Conservation (phyloP, 2,888 invertebrate genomes). For the Malthinus flaveolus region DNA sequence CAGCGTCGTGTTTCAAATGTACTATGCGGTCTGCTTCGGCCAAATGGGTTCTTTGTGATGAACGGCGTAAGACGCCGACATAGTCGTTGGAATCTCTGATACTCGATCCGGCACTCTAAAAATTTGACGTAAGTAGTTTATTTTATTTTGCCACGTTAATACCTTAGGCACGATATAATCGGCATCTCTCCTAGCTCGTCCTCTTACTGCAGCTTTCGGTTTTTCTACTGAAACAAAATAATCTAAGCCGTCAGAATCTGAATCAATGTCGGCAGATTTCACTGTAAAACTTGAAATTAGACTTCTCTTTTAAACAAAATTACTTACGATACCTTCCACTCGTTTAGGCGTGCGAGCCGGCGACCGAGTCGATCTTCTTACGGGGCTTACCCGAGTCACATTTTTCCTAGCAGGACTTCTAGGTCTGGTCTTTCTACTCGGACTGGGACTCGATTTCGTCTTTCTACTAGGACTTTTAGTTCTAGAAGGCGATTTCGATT, state of each 20-base stretch:
- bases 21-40: conserved; percentile 45
- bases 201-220: conserved; percentile 45
- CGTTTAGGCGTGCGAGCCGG: background rate
- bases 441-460: conserved; percentile 1
- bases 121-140: background rate
- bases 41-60: conserved; percentile 41
- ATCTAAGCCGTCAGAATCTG: conserved; percentile 15
- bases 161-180: conserved; percentile 28
- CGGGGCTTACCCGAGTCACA: conserved; percentile 18
- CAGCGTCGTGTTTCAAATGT: conserved; percentile 42
- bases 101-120: background rate
- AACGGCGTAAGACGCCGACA: conserved; percentile 30
- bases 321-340: background rate
- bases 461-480: conserved; percentile 1
- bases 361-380: background rate
- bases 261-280: conserved; percentile 29
- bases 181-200: conserved; percentile 39
- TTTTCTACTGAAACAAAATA: conserved; percentile 33
- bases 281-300: conserved; percentile 1
- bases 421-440: conserved; percentile 9
- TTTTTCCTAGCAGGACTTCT: conserved; percentile 24
- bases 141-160: background rate
- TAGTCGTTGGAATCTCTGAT: conserved; percentile 6
- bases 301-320: background rate
- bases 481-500: conserved; percentile 30